Evolutionary conservation across 2,797 vertebrate genomes (phyloP), one percentile per base, ranked within the genome.

Genomic region (Sitta carolinensis): DNA sequence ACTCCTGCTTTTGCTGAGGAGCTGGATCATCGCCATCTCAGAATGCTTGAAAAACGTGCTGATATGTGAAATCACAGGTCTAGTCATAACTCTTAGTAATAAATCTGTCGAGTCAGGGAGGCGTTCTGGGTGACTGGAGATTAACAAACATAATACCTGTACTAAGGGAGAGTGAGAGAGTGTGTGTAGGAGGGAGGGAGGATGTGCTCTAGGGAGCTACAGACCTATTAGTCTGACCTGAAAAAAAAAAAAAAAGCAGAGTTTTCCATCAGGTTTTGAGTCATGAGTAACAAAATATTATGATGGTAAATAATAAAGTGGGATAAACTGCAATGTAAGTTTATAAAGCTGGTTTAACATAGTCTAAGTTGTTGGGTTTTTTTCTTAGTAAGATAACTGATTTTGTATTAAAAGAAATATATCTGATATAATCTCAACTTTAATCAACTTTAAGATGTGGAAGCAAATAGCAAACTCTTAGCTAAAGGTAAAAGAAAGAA

Each of bases 81-180:
- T 90, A 88, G 85, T 95, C 86, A 55, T 93, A 95, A 85, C 81
- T 94, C 86, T 25, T 57, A 32, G 86, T 80, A 94, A 93, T 97
- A 93, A 94, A 97, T 93, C 94, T 95, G 93, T 93, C 90, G 80
- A 90, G 90, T 91, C 78, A 85, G 58, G 67, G 92, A 84, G 93
- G 93, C 80, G 68, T 95, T 95, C 84, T 90, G 96, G 90, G 94
- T 95, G 94, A 93, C 47, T 95, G 90, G 77, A 97, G 94, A 91
- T 89, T 83, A 94, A 87, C 92, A 95, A 95, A 93, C 93, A 92
- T 94, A 94, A 83, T 95, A 96, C 92, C 94, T 97, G 62, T 96
- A 68, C 94, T 97, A 95, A 97, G 93, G 94, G 94, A 94, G 93
- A 93, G 63, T 57, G 70, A 88, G 89, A 64, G 73, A 12, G 85